These are phyloP conservation scores for Chiloscyllium punctatum DNA, from an alignment of 2,797 vertebrate genomes.

Conservation along the genomic window DNA sequence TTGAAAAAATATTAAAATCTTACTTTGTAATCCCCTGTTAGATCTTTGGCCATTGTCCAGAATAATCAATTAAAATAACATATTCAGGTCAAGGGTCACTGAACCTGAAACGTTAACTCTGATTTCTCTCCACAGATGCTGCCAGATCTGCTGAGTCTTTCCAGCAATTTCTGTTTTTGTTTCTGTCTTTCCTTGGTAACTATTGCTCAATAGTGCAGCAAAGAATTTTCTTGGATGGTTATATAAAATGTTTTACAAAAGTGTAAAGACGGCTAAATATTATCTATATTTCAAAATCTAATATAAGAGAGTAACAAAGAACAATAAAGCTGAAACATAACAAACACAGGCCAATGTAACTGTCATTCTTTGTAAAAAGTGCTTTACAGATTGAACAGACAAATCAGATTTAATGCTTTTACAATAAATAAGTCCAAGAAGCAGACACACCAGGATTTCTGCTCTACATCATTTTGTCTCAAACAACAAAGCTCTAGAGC, in stretches of 20 bases:
- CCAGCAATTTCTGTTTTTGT: too few relatives aligned
- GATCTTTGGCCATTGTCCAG: background rate
- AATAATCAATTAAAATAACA: background rate
- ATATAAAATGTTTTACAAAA: background rate
- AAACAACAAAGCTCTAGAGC: background rate
- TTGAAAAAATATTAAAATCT: background rate
- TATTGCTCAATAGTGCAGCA: background rate
- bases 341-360: background rate
- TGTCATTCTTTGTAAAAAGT: background rate
- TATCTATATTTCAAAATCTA: background rate
- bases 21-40: background rate
- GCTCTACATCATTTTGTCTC: conserved; percentile 2
- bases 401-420: background rate
- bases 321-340: conserved; percentile 12
- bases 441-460: background rate
- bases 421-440: background rate
- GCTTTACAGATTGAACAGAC: background rate
- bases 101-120: too few relatives aligned
- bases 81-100: too few relatives aligned
- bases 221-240: background rate
- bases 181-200: background rate
- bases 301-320: background rate
- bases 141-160: too few relatives aligned
- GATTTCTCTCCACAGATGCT: too few relatives aligned
- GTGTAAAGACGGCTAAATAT: background rate